Evolutionary conservation across 1,140 invertebrate species (phyloP), one percentile per base, ranked within the genome.

Genomic region (Cyphomyrmex costatus): DNA sequence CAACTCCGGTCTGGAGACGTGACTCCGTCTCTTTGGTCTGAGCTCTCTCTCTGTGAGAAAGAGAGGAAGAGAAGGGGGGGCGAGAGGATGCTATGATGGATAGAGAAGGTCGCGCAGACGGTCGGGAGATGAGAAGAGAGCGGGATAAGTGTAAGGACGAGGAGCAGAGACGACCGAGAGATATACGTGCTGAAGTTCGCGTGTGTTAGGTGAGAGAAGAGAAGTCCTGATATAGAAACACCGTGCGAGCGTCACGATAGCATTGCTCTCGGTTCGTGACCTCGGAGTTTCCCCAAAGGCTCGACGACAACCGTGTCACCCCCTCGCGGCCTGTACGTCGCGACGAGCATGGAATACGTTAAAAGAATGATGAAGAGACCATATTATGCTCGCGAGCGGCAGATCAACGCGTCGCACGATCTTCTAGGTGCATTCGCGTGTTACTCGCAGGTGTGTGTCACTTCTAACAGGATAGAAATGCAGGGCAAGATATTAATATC

Each of bases 1-100:
- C 92, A 92, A 93, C 92, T 92, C 93, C 85, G 89, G 91, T 90
- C 90, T 92, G 86, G 86, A 93, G 92, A 94, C 93, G 93, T 94
- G 93, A 93, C 93, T 93, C 89, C 91, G 92, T 93, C 92, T 92
- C 92, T 93, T 92, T 92, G 92, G 92, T 80, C 92, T 91, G 87
- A 61, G 56, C 88, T 91, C 88, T 68, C 65, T 42, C 8, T n/a
- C 3, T 51, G 61, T 74, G 10, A 30, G 90, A 86, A 88, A 74
- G 88, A 85, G 88, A 70, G 61, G 84, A 77, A 53, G 58, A 77
- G 68, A 58, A 71, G 49, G 19, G 61, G 33, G 46, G 30, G n/a
- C 12, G 16, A 21, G 53, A n/a, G 82, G 61, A 53, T 74, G 78
- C 80, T 86, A 89, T 90, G 89, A 90, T 71, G 89, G 84, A 90